Base-by-base conservation (phyloP, 2,888 invertebrate species). In the Apamea monoglypha region DNA sequence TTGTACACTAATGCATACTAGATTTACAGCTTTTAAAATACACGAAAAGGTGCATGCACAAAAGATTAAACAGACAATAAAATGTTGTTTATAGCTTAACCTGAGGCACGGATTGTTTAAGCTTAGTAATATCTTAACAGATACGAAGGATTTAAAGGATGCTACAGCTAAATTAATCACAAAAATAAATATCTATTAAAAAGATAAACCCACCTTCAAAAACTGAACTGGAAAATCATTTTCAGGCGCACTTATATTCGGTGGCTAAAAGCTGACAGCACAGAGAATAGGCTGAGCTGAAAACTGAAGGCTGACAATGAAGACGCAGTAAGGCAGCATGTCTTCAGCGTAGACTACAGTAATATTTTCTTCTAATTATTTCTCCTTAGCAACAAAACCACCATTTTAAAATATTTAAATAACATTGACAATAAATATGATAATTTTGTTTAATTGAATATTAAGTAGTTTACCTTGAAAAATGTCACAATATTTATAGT, bases 31-130 rank as follows among this genome's bases (percentile, higher is more conserved):
- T 89, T 88, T 86, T 83, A 86, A 89, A 88, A 88, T 88, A 89
- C 88, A 84, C 87, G 87, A 81, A 85, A 88, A 84, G 61, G 64
- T 74, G 53, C 68, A 82, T 66, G 71, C n/a, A 66, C 63, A 68
- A 68, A 87, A 84, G 83, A 86, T 88, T 89, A 89, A 85, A 90
- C 83, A 78, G 83, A 67, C 85, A 83, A 89, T 92, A 89, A 92
- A 92, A 91, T 74, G 21, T 69, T 72, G 68, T 84, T 81, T 75
- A 74, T 88, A 1, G 66, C 44, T 47, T 81, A 29, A 74, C 29
- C 53, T 67, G 71, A 64, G 40, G 50, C 74, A 68, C 36, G 25
- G n/a, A 68, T 18, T 56, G 50, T 77, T 70, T 25, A 66, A 59
- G 47, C 25, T 73, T 47, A 44, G 44, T 40, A 44, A 64, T 53